Evolutionary conservation across 2,888 invertebrate genomes (phyloP).

Genomic region (Chrysolina americana): DNA sequence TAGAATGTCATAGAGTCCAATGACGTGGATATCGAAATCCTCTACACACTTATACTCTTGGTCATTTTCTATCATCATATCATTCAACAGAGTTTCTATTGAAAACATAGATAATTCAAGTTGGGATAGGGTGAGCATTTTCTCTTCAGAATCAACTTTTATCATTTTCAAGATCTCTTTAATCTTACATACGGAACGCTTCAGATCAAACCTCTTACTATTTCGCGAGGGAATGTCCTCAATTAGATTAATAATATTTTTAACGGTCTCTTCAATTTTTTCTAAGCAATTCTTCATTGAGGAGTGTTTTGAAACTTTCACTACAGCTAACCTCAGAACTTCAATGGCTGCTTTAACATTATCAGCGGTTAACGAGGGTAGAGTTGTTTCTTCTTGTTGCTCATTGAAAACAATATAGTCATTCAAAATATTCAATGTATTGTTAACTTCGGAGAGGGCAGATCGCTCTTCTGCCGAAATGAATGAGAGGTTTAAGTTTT

Average conservation of each 20-base stretch:
- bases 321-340: slow-evolving; percentile 62
- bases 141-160: slow-evolving; percentile 40
- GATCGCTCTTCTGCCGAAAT: slow-evolving; percentile 57
- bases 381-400: slow-evolving; percentile 39
- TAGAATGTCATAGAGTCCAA: slow-evolving; percentile 33
- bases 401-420: slow-evolving; percentile 53
- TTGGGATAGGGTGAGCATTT: slow-evolving; percentile 31
- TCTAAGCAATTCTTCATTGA: slow-evolving; percentile 63
- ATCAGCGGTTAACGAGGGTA: slow-evolving; percentile 46
- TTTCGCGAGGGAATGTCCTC: slow-evolving; percentile 61
- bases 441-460: slow-evolving; percentile 60
- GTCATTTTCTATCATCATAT: slow-evolving; percentile 27
- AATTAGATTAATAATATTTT: slow-evolving; percentile 66
- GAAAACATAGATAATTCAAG: slow-evolving; percentile 33
- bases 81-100: slow-evolving; percentile 26
- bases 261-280: slow-evolving; percentile 65
- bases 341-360: slow-evolving; percentile 64
- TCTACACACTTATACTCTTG: slow-evolving; percentile 37
- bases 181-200: slow-evolving; percentile 41
- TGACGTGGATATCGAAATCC: slow-evolving; percentile 33
- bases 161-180: slow-evolving; percentile 37
- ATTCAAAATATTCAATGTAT: slow-evolving; percentile 60
- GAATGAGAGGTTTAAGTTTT: slow-evolving; percentile 25
- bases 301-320: slow-evolving; percentile 62
- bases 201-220: slow-evolving; percentile 51